Evolutionary conservation across 1,140 invertebrate species (phyloP).

Genomic region (Steinernema feltiae): DNA sequence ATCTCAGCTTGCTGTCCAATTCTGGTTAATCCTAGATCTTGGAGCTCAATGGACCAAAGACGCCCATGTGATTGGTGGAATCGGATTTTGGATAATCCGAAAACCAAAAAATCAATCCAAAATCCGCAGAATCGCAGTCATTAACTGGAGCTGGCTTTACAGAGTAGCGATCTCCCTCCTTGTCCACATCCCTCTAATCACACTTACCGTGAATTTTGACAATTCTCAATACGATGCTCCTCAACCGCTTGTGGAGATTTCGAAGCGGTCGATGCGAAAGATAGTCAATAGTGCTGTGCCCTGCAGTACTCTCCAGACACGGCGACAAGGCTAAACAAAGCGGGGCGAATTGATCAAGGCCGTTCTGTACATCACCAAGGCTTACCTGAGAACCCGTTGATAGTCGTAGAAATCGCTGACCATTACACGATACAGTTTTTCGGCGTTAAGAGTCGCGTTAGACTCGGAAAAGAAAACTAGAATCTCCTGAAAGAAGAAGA

Average conservation of each 20-base stretch:
- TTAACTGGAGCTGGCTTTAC: no score
- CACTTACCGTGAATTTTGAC: background rate
- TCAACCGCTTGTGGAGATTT: background rate
- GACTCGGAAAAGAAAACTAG: background rate
- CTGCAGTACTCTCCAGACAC: conserved; percentile 11
- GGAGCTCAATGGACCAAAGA: no score
- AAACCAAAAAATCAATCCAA: no score
- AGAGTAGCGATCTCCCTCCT: no score
- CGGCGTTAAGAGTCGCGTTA: background rate
- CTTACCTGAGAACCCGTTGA: conserved; percentile 4
- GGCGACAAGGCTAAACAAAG: background rate
- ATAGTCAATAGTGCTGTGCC: conserved; percentile 13
- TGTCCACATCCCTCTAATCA: no score
- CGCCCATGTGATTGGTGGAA: no score
- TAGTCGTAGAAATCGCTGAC: background rate
- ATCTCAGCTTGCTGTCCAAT: no score
- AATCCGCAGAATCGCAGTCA: no score
- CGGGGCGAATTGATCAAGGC: background rate
- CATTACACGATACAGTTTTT: conserved; percentile 8
- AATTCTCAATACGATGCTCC: background rate
- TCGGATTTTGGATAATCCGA: no score
- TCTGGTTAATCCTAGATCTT: no score
- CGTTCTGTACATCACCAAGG: background rate
- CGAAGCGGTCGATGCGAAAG: conserved; percentile 6
- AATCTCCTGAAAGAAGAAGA: background rate